Evolutionary conservation across 2,797 vertebrate species (phyloP), one percentile per base, ranked within the genome.

Genomic region (Acrocephalus scirpaceus): DNA sequence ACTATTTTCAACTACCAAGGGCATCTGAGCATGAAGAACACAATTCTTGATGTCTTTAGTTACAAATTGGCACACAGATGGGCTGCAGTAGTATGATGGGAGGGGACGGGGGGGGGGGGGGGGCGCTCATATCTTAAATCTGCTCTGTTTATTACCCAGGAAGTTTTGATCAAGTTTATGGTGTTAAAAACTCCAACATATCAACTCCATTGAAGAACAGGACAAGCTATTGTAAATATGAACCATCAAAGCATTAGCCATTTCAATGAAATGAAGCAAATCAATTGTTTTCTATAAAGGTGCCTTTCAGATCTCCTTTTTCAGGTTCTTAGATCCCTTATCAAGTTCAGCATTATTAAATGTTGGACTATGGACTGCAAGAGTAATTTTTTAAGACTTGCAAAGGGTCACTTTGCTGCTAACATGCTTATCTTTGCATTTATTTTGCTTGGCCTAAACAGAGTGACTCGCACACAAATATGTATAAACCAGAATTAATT

Each of bases 241-340:
- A 98, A 97, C 97, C 98, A 98, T 98, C 98, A 98, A 98, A 98
- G 98, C 98, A 98, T 96, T 95, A 97, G 97, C 98, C 98, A 97
- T 98, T 98, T 98, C 98, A 98, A 98, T 97, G 98, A 98, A 98
- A 98, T 98, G 98, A 98, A 98, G 97, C 98, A 98, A 98, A 98
- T 98, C 98, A 97, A 98, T 98, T 97, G 98, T 97, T 97, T 97
- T 97, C 91, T 74, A 94, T 93, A 97, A 98, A 98, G 98, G 98
- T 98, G 98, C 97, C 98, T 98, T 98, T 98, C 97, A 98, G 92
- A 82, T 98, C 96, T 97, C 97, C 97, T 98, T 96, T 96, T 95
- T 94, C 92, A 80, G 96, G 86, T 93, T 95, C 96, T 95, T 92
- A 92, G 85, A 96, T 88, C 83, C 95, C 90, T 91, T 91, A 95